Base-by-base conservation (phyloP, 1,140 invertebrate species). In the Sycophila sp. region DNA sequence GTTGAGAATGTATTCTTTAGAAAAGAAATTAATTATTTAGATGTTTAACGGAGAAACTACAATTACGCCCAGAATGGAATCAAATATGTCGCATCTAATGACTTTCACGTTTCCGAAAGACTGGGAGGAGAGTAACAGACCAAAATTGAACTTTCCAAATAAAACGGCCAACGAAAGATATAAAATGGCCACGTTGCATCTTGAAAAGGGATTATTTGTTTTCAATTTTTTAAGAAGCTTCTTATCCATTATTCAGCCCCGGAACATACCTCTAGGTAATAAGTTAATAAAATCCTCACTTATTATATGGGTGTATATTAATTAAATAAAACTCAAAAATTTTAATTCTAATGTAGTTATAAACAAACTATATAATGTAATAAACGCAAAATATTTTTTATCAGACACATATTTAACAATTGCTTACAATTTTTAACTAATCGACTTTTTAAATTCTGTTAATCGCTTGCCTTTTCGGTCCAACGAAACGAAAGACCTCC, bases 151-250 rank as follows among this genome's bases (percentile, higher is more conserved):
- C 24, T 87, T 87, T 58, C 84, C 83, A 3, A 81, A 80, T 49
- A 80, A 74, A 5, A 69, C 72, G 5, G 65, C 45, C 0, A 77
- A 83, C 0, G 77, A 81, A 4, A 62, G 75, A 13, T 89, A 86
- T 69, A 87, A 81, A 77, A 88, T 89, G 84, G 77, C 83, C 38
- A 85, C 81, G 65, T 78, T 89, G 72, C 84, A 87, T 72, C 80
- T 89, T 49, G 84, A 87, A 51, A 84, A 86, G 36, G 86, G 87
- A 63, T 75, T 85, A 70, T 87, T 88, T 75, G 69, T 86, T 58
- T 89, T 89, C 74, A 86, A 87, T 65, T 89, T 88, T 75, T 78
- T 90, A 42, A 81, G 87, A 74, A 74, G 75, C 60, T 88, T 89
- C 75, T 77, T 90, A 65, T 85, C 83, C n/a, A 76, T 86, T 73